Evolutionary conservation across 2,113 vertebrate genomes (phyloP).

Genomic region (Cololabis saira): DNA sequence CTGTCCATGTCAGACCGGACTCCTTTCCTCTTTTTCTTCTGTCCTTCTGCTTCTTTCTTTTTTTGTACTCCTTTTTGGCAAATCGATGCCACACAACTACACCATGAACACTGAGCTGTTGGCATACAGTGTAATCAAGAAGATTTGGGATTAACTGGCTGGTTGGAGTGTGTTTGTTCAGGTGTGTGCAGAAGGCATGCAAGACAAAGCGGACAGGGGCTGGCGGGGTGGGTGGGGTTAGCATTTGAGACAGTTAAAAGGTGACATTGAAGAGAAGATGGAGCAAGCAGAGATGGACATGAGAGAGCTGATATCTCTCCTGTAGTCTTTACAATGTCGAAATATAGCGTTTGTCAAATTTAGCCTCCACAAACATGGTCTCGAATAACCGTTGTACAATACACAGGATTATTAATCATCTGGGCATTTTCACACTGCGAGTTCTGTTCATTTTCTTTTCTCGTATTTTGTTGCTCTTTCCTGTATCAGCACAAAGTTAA

Average conservation of each 20-base stretch:
- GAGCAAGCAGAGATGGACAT: too few relatives aligned
- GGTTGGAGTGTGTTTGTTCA: constrained; percentile 5
- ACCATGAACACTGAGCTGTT: constrained; percentile 30
- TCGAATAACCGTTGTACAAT: constrained; percentile 2
- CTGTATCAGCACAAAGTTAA: constrained; percentile 49
- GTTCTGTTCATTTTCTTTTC: constrained; percentile 8
- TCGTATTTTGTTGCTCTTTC: constrained; percentile 18
- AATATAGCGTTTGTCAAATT: neutral
- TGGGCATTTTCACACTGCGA: neutral
- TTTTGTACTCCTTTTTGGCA: constrained; percentile 24
- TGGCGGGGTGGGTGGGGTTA: too few relatives aligned
- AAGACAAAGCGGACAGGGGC: neutral
- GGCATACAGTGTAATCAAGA: constrained; percentile 55
- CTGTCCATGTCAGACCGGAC: constrained; percentile 71
- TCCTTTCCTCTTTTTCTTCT: constrained; percentile 27
- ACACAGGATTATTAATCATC: neutral
- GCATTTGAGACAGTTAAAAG: too few relatives aligned
- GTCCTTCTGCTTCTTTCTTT: constrained; percentile 20
- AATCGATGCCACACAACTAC: constrained; percentile 29
- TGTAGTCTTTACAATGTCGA: too few relatives aligned
- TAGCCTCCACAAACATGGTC: neutral
- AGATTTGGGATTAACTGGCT: constrained; percentile 42
- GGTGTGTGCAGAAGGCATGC: constrained; percentile 21
- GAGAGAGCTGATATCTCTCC: too few relatives aligned
- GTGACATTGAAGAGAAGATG: constrained; percentile 17